phyloP scores from a whole-genome alignment of 1,140 invertebrate genomes.

The Cotesia typhae region DNA sequence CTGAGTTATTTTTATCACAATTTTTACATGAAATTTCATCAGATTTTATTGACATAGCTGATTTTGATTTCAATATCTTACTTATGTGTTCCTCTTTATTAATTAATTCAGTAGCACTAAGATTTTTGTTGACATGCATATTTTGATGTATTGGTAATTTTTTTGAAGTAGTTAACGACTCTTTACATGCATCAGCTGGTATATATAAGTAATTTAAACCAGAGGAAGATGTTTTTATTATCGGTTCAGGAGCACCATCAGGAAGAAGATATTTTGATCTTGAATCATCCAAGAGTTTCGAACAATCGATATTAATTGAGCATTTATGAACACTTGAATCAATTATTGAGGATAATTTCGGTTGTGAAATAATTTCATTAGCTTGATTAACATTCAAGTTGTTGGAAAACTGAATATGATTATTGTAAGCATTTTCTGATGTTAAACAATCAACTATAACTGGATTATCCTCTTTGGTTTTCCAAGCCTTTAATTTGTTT shows the following conservation, averaged over 20 bases:
- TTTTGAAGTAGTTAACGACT: slow-evolving; percentile 19
- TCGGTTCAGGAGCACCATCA: slow-evolving; percentile 31
- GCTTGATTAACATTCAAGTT: not conserved
- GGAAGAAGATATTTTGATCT: slow-evolving; percentile 4
- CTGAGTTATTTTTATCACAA: not conserved
- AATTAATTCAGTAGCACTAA: slow-evolving; percentile 29
- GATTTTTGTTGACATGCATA: slow-evolving; percentile 13
- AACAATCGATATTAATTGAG: slow-evolving; percentile 44
- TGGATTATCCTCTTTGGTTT: slow-evolving; percentile 40
- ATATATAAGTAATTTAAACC: slow-evolving; percentile 28
- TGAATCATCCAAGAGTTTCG: slow-evolving; percentile 35
- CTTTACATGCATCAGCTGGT: slow-evolving; percentile 36
- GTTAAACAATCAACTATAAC: slow-evolving; percentile 40
- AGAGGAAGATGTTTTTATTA: slow-evolving; percentile 19
- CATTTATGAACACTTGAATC: slow-evolving; percentile 48
- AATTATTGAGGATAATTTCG: slow-evolving; percentile 36
- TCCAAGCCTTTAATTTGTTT: slow-evolving; percentile 48
- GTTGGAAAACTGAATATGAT: slow-evolving; percentile 25
- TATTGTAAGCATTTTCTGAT: slow-evolving; percentile 37
- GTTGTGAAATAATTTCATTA: slow-evolving; percentile 11
- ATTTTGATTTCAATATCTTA: slow-evolving; percentile 30
- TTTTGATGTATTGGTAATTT: slow-evolving; percentile 1
- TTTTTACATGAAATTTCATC: slow-evolving; percentile 1
- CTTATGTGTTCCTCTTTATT: slow-evolving; percentile 26
- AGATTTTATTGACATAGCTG: slow-evolving; percentile 18